Conservation (phyloP, 2,888 invertebrate species). For the Acanthococcus lagerstroemiae region DNA sequence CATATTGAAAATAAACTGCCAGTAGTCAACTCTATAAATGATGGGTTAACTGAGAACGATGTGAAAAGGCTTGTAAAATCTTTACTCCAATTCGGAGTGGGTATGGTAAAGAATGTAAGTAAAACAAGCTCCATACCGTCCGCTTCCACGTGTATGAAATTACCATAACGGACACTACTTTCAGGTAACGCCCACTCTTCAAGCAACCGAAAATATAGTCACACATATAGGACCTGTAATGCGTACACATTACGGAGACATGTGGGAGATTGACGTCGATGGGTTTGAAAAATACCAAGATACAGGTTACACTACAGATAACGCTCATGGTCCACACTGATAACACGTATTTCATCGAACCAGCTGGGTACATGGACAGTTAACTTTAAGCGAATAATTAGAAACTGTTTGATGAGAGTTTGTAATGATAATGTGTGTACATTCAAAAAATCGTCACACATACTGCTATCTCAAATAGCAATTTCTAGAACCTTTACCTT, state of each 20-base stretch:
- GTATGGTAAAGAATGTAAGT: constrained; percentile 39
- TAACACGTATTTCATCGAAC: constrained; percentile 64
- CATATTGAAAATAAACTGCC: constrained; percentile 31
- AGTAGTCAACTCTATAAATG: constrained; percentile 40
- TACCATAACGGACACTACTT: not conserved
- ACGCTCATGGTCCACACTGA: constrained; percentile 65
- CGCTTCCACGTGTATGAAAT: not conserved
- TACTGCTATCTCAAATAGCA: no score
- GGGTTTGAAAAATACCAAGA: constrained; percentile 52
- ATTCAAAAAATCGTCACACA: no score
- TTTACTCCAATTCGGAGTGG: constrained; percentile 48
- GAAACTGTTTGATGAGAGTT: no score
- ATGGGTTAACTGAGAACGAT: constrained; percentile 45
- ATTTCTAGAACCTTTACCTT: no score
- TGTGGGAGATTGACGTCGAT: constrained; percentile 53
- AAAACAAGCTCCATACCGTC: not conserved
- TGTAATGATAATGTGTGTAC: no score
- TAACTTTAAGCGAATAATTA: not conserved
- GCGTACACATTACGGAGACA: constrained; percentile 57
- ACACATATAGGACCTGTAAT: constrained; percentile 51
- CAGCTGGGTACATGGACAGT: constrained; percentile 50
- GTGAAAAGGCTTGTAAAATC: constrained; percentile 46
- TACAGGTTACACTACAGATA: constrained; percentile 59
- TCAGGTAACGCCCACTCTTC: constrained; percentile 46
- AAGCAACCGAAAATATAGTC: constrained; percentile 48